A percentile compares a stretch with the other conserved stretches of the same genome.
These are phyloP conservation scores for Gopherus flavomarginatus DNA, from an alignment of 2,113 vertebrate genomes.

Conservation along the genomic window DNA sequence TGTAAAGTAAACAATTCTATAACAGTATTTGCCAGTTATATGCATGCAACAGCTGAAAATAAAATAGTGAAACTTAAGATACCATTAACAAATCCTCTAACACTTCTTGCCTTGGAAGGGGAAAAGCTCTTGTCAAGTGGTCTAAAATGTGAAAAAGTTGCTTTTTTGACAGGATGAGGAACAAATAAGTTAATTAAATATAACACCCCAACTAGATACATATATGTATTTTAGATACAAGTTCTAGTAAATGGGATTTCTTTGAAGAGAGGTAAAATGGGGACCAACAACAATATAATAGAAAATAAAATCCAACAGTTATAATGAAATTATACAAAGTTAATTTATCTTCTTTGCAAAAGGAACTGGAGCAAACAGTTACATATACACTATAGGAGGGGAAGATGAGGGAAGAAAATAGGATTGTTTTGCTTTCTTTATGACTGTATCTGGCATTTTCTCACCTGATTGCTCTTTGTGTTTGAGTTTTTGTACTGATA, in stretches of 20 bases:
- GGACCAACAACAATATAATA: background rate
- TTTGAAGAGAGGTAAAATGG: background rate
- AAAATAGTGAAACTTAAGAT: slow-evolving; percentile 13
- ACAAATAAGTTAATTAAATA: slow-evolving; percentile 32
- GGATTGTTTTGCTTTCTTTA: slow-evolving; percentile 2
- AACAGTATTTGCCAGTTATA: background rate
- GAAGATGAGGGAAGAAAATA: background rate
- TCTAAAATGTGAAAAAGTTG: background rate
- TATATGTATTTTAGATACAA: background rate
- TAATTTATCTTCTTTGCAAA: slow-evolving; percentile 8
- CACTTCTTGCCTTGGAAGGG: background rate
- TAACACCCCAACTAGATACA: background rate
- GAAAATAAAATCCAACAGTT: background rate
- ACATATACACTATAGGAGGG: background rate
- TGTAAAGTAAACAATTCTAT: background rate
- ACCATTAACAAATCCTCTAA: background rate
- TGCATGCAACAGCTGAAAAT: slow-evolving; percentile 2
- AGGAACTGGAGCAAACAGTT: background rate
- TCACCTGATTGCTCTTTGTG: background rate
- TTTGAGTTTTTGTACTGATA: slow-evolving; percentile 22
- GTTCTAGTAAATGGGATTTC: background rate
- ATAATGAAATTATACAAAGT: background rate
- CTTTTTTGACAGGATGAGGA: background rate
- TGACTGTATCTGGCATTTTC: background rate
- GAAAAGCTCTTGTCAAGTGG: background rate